phyloP scores from a whole-genome alignment of 2,888 invertebrate species.

The Xylota segnis region DNA sequence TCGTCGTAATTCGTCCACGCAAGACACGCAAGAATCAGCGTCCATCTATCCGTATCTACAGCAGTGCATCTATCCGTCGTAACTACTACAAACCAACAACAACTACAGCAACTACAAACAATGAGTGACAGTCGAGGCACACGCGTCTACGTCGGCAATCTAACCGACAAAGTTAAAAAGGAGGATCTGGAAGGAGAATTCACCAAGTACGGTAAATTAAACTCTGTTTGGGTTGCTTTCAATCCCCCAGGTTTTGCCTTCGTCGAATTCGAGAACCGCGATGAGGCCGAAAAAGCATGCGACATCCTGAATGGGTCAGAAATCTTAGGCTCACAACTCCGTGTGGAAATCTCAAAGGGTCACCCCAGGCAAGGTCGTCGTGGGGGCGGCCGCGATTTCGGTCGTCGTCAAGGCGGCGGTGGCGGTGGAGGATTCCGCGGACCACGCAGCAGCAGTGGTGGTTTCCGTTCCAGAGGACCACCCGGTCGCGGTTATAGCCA shows the following conservation, averaged over 20 bases:
- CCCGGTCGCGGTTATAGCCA: slow-evolving; percentile 78
- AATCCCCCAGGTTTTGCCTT: slow-evolving; percentile 98
- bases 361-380: slow-evolving; percentile 89
- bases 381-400: slow-evolving; percentile 85
- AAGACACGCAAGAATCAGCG: slow-evolving; percentile 44
- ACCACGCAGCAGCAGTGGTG: slow-evolving; percentile 84
- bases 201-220: slow-evolving; percentile 95
- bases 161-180: slow-evolving; percentile 94
- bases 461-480: slow-evolving; percentile 85
- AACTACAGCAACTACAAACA: slow-evolving; percentile 77
- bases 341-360: slow-evolving; percentile 95
- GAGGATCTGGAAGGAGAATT: slow-evolving; percentile 96
- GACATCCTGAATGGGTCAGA: slow-evolving; percentile 93
- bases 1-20: slow-evolving; percentile 39
- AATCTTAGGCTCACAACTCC: slow-evolving; percentile 93
- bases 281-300: slow-evolving; percentile 95
- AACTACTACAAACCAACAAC: slow-evolving; percentile 36
- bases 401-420: slow-evolving; percentile 85
- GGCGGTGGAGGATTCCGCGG: slow-evolving; percentile 85
- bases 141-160: slow-evolving; percentile 95
- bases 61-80: slow-evolving; percentile 26
- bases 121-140: slow-evolving; percentile 87
- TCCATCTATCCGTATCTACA: slow-evolving; percentile 2
- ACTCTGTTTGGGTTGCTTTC: slow-evolving; percentile 96
- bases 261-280: slow-evolving; percentile 95